Base-by-base conservation (phyloP, 92 coral and sea anemone genomes). In the Anthopleura xanthogrammica region DNA sequence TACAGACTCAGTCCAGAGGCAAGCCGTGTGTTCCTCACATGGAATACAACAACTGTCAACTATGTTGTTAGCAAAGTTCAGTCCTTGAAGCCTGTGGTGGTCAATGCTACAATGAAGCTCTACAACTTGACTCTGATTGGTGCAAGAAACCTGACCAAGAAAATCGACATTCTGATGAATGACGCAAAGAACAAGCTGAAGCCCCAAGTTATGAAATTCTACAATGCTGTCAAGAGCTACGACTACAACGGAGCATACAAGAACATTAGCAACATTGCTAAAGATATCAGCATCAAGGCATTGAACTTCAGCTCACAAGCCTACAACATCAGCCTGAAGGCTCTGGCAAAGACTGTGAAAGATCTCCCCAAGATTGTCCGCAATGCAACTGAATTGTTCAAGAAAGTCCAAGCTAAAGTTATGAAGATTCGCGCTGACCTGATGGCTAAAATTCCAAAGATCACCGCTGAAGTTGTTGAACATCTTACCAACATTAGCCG, bases 11-110 rank as follows among this genome's bases (percentile, higher is more conserved):
- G 88, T 73, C 85, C 95, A 3, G 85, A 88, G 78, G 89, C 86
- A 72, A 93, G 98, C 90, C 93, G 92, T 52, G 62, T 93, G 29
- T 87, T 93, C 72, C 81, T 93, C 52, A 91, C 95, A 14, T 93
- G 94, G 90, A 93, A 93, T 70, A 89, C 93, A n/a, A 85, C 98
- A 5, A 82, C 98, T 42, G 48, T 81, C 75, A 89, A 90, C 55
- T 89, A 86, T 22, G 70, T 93, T 46, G 83, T 86, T 1, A 81
- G 86, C 64, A 75, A 71, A 19, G 83, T 87, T 9, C 79, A 93
- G 74, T 52, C 83, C 16, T 81, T 92, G 60, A 92, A 83, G 90
- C 77, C 89, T 41, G 50, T 82, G 29, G 58, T 93, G 71, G 43
- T 76, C 57, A 93, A 87, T 24, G 90, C 85, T 39, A 87, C 93